Evolutionary conservation across 2,113 vertebrate species (phyloP), one percentile per base, ranked within the genome.

Genomic region (Gnathonemus longibarbis): DNA sequence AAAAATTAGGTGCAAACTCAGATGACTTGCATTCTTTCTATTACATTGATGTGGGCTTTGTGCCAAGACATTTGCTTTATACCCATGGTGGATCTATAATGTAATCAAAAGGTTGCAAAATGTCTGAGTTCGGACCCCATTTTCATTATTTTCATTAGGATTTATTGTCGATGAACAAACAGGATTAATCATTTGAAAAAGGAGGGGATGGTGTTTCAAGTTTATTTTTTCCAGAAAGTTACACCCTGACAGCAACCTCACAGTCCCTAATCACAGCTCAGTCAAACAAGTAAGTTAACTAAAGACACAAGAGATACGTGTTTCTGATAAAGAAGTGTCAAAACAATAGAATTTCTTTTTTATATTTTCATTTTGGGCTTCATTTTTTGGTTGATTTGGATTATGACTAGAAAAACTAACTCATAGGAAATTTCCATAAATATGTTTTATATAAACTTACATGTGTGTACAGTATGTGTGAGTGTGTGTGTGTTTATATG

Each of bases 401-500:
- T 31, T 35, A 35, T 74, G 66, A 74, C 9, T 10, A 11, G 21
- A 31, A 9, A 31, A 31, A 70, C 50, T 15, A 35, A 74, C 31
- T 39, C 70, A 19, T 6, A 42, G 6, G 74, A 80, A 80, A 39
- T 77, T 42, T 15, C 15, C 35, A 17, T 42, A 77, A 42, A 77
- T 77, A 7, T 39, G 74, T 17, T 77, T 42, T n/a, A 21, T 83
- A 13, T 42, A 86, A 50, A 9, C n/a, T 17, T 86, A 27, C 3
- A 0, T 31, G 62, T n/a, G 21, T 58, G 6, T 58, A n/a, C n/a
- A n/a, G n/a, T n/a, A 0, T 58, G 2, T 58, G 24, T 46, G 56
- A 74, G 77, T 90, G 89, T 27, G 21, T 87, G 42, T 39, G 80
- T 86, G 52, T 84, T 88, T 53, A 35, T 83, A 7, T 46, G 46